These are phyloP conservation scores for Epizoanthus fatuus DNA, from an alignment of 92 coral and sea anemone genomes.

Conservation along the genomic window DNA sequence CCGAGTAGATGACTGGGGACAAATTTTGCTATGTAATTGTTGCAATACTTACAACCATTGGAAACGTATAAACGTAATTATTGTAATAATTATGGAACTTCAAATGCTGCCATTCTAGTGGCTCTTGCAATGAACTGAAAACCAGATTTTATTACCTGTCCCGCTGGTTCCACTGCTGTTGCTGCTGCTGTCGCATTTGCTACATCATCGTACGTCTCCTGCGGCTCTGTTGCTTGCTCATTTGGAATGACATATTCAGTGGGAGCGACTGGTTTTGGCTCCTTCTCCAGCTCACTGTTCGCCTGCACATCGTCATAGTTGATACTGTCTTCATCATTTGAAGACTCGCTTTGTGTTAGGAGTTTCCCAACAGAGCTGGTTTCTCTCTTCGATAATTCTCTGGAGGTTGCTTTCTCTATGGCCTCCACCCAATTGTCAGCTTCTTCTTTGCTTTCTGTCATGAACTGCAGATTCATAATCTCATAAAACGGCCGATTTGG, in stretches of 20 bases:
- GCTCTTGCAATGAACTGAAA: neutral
- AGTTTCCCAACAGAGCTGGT: conserved; percentile 55
- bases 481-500: too few species aligned
- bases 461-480: conserved; percentile 67
- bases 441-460: conserved; percentile 72
- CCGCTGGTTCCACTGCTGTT: neutral
- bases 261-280: conserved; percentile 18
- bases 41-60: too few species aligned
- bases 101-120: too few species aligned
- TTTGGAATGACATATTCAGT: conserved; percentile 11
- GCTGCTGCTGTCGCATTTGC: conserved; percentile 1
- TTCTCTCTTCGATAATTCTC: conserved; percentile 73
- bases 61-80: too few species aligned
- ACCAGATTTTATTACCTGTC: neutral
- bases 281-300: conserved; percentile 10
- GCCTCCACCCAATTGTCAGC: conserved; percentile 77
- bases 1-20: too few species aligned
- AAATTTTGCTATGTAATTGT: too few species aligned
- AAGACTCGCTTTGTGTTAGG: conserved; percentile 55
- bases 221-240: neutral
- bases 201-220: conserved; percentile 21
- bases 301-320: conserved; percentile 57
- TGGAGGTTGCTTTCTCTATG: conserved; percentile 67
- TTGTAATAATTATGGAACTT: too few species aligned
- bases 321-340: conserved; percentile 81